Evolutionary conservation across 1,140 invertebrate genomes (phyloP), one percentile per base, ranked within the genome.

Genomic region (Sweltsa coloradensis): DNA sequence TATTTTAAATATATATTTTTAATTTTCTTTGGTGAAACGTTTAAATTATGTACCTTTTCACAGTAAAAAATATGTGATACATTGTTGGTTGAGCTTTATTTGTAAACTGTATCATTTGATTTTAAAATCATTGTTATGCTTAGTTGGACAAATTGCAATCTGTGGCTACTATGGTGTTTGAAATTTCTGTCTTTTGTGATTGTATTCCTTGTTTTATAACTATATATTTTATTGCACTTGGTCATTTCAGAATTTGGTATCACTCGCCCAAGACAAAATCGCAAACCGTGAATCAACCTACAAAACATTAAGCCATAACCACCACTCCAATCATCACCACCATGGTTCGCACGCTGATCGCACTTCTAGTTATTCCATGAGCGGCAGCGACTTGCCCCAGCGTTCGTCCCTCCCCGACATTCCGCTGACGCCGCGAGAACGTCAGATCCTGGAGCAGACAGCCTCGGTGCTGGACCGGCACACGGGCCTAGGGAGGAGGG

Each of bases 401-500:
- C 66, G 79, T 55, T 77, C 73, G 57, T 83, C 81, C 29, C 63
- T 84, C 41, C 81, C 81, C 39, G 89, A 93, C 66, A 91, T 94
- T 54, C 81, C 82, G 4, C 59, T 88, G 50, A 87, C 84, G 52
- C 83, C 84, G 18, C 76, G 79, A 45, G 81, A 84, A 64, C 67
- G 77, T 37, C 75, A 81, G 52, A 74, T 81, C 51, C 64, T 85
- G 50, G 81, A 77, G 54, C 70, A 78, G 59, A 74, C 69, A 3
- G 71, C 70, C 6, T 34, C 31, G 3, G 37, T 34, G 2, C 64
- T 41, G 37, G 50, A 51, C 6, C 49, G 59, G 3, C 48, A 53
- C 57, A 48, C 40, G 66, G 50, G 64, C 63, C 51, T 65, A 61
- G 3, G 24, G 47, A 71, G 62, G 56, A 66, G 72, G 29, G 74